These are phyloP conservation scores for Chorisops tibialis DNA, from an alignment of 2,888 invertebrate species.

Conservation along the genomic window DNA sequence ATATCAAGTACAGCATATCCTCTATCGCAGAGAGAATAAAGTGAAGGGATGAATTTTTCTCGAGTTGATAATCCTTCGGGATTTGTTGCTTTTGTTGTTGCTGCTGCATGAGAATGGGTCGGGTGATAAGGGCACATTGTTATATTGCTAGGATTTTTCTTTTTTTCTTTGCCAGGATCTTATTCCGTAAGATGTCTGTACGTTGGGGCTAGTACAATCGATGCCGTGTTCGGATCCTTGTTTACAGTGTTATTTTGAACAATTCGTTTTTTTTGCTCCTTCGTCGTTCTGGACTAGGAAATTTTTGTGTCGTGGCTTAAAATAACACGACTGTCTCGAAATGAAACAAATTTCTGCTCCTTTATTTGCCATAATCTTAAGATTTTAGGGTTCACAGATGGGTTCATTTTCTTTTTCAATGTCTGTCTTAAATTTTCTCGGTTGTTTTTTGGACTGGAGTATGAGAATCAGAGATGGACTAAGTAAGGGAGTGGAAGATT, in stretches of 20 bases:
- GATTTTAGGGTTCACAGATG: constrained; percentile 28
- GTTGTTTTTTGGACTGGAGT: background rate
- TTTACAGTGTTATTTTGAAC: constrained; percentile 13
- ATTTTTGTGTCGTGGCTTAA: constrained; percentile 12
- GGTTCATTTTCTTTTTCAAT: constrained; percentile 16
- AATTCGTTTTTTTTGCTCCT: background rate
- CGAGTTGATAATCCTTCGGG: constrained; percentile 30
- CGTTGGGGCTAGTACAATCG: background rate
- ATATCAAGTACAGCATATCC: too few relatives aligned
- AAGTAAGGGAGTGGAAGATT: too few relatives aligned
- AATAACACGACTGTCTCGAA: constrained; percentile 8
- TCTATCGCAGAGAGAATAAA: too few relatives aligned
- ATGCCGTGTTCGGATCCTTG: background rate
- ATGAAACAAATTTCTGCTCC: constrained; percentile 26
- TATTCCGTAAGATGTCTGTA: background rate
- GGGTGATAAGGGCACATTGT: constrained; percentile 10
- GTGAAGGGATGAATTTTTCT: constrained; percentile 20
- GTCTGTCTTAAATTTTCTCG: background rate
- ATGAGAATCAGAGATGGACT: too few relatives aligned
- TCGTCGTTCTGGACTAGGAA: background rate
- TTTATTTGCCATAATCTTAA: constrained; percentile 29
- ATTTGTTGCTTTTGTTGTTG: too few relatives aligned
- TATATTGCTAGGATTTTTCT: constrained; percentile 1
- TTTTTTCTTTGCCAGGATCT: background rate
- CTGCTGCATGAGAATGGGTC: too few relatives aligned